phyloP scores from a whole-genome alignment of 2,113 vertebrate species.

The Corvus cornix region DNA sequence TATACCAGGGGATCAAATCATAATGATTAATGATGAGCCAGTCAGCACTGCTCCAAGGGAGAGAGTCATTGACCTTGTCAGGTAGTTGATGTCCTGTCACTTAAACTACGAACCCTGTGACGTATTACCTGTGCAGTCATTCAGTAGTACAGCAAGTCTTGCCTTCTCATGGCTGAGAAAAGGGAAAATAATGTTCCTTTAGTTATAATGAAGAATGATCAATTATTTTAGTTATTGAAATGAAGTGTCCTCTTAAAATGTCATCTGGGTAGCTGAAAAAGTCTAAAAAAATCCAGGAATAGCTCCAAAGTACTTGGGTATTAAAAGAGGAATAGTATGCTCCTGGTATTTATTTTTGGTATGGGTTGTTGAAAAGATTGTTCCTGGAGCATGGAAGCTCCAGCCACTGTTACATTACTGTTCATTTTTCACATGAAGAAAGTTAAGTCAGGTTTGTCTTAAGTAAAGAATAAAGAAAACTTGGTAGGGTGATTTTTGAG shows the following conservation, averaged over 20 bases:
- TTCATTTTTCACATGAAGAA: not conserved
- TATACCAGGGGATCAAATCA: slow-evolving; percentile 96
- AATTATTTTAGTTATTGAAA: not conserved
- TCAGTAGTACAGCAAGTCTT: not conserved
- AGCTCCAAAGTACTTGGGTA: not conserved
- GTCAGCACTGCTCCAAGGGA: slow-evolving; percentile 94
- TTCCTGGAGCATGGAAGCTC: not conserved
- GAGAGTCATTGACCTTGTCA: slow-evolving; percentile 98
- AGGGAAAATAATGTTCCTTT: not conserved
- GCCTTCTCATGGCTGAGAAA: not conserved
- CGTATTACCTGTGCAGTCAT: not conserved
- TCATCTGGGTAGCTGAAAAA: not conserved
- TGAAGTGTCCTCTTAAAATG: not conserved
- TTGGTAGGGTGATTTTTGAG: not conserved
- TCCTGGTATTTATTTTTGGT: not conserved
- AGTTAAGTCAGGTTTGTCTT: not conserved
- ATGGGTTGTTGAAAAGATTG: not conserved
- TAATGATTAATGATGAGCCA: slow-evolving; percentile 98
- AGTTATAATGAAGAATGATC: not conserved
- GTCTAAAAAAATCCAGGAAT: not conserved
- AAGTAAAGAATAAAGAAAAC: not conserved
- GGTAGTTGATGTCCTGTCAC: slow-evolving; percentile 76
- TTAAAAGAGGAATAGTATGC: not conserved
- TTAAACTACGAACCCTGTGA: not conserved
- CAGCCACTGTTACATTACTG: not conserved